These are phyloP conservation scores for Cherax quadricarinatus DNA, from an alignment of 1,140 invertebrate species.

Conservation along the genomic window DNA sequence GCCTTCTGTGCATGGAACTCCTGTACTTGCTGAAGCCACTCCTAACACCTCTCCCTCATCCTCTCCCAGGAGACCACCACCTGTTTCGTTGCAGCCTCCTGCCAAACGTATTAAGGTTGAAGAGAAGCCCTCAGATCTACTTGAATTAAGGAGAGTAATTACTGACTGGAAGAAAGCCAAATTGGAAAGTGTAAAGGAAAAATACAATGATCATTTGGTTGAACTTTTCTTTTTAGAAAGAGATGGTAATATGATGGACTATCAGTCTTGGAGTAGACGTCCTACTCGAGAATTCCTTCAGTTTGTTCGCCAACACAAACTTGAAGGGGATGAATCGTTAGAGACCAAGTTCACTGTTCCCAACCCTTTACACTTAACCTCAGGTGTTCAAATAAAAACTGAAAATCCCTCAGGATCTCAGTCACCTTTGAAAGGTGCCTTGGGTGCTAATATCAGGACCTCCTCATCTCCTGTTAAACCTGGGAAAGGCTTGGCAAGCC, in stretches of 20 bases:
- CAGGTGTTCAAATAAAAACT: conserved; percentile 54
- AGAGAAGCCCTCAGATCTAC: conserved; percentile 63
- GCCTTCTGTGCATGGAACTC: conserved; percentile 42
- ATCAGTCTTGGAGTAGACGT: conserved; percentile 87
- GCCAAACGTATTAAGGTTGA: conserved; percentile 66
- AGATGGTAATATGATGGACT: conserved; percentile 92
- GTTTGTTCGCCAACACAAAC: conserved; percentile 85
- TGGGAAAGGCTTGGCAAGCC: conserved; percentile 53
- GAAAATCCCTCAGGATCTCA: conserved; percentile 48
- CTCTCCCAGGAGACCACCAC: conserved; percentile 66
- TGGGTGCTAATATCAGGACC: conserved; percentile 30
- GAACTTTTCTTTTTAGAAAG: conserved; percentile 91
- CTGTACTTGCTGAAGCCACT: conserved; percentile 52
- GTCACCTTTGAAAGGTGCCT: conserved; percentile 41
- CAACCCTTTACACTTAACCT: conserved; percentile 81
- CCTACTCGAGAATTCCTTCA: conserved; percentile 84
- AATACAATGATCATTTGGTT: conserved; percentile 86
- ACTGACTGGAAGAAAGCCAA: conserved; percentile 70
- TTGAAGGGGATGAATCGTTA: conserved; percentile 81
- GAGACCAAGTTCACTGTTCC: conserved; percentile 83
- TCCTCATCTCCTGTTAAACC: conserved; percentile 61
- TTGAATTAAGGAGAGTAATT: conserved; percentile 66
- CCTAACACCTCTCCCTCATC: conserved; percentile 61
- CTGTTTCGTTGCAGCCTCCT: conserved; percentile 51
- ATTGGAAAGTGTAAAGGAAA: conserved; percentile 68